Evolutionary conservation across 2,888 invertebrate species (phyloP), one percentile per base, ranked within the genome.

Genomic region (Oxystoma pomonae): DNA sequence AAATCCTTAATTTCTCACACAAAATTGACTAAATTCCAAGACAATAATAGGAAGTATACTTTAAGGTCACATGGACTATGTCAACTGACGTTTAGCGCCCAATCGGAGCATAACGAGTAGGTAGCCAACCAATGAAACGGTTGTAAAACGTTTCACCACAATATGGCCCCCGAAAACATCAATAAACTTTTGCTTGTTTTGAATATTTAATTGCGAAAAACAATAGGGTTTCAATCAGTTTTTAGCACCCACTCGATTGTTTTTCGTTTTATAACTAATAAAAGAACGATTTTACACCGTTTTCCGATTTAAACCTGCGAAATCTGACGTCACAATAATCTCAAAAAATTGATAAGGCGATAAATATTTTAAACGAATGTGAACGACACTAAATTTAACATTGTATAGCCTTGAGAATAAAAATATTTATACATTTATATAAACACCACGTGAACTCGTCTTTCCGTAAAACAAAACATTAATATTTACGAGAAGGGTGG

Each of bases 131-230:
- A 67, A 65, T 65, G 61, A 63, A 17, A 57, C 51, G 16, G 3
- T 19, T 17, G 22, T 18, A 52, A 59, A 55, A 17, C 61, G 62
- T 65, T 63, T 60, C 61, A 58, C 50, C 51, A 67, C 61, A 67
- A 67, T 61, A 67, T 67, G 67, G 67, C 63, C 60, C 64, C 63
- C 67, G 3, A 65, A 67, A 65, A 67, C 65, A 65, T 65, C 63
- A 63, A 64, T 66, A 66, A 35, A 49, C 35, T 35, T 35, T 35
- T 35, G 35, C 12, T 35, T 35, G 35, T 35, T 35, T 35, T 35
- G 3, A 12, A 35, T 35, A 35, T 35, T 35, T 35, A 12, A 12
- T 12, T 12, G 12, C 12, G 5, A 35, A n/a, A 35, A 35, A 35
- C 35, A 35, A 35, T 12, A n/a, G n/a, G n/a, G n/a, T n/a, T n/a